Base-by-base conservation (phyloP, 2,888 invertebrate genomes). In the Brachypterus glaber region DNA sequence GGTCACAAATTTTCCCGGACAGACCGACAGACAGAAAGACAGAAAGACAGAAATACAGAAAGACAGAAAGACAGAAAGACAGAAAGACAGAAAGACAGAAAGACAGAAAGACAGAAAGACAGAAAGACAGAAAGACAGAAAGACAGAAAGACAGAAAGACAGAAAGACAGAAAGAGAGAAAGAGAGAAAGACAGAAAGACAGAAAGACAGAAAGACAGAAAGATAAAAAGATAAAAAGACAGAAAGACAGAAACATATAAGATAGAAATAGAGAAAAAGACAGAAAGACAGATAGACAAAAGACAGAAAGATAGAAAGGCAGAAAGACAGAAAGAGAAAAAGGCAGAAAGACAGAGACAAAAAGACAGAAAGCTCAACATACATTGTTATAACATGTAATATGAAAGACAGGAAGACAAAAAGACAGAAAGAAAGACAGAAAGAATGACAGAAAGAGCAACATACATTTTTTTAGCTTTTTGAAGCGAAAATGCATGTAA, bases 241-340 rank as follows among this genome's bases (percentile, higher is more conserved):
- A n/a, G 24, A 24, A n/a, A 24, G n/a, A 24, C n/a, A 24, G 24
- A 24, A 24, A 24, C n/a, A 24, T 24, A n/a, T 24, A 24, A 24
- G n/a, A 24, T 8, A 24, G 24, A n/a, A 24, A 24, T 7, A 24
- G 24, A 24, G n/a, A 24, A 24, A 24, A n/a, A 24, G n/a, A 24
- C 7, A 24, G n/a, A n/a, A 24, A 24, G 24, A 24, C 8, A 24
- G n/a, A 24, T 7, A 24, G n/a, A n/a, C 7, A 8, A n/a, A 8
- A 8, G n/a, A 8, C 8, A n/a, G n/a, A 24, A n/a, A 24, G n/a
- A 24, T 7, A 24, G n/a, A 24, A n/a, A 7, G 24, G n/a, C 7
- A 24, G 24, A 24, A n/a, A 24, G n/a, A 24, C 8, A 24, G 24
- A 8, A 24, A 24, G 24, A 24, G 24, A n/a, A 24, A 24, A n/a